Conservation (phyloP, 2,888 invertebrate species). For the Macrosiphum euphorbiae region DNA sequence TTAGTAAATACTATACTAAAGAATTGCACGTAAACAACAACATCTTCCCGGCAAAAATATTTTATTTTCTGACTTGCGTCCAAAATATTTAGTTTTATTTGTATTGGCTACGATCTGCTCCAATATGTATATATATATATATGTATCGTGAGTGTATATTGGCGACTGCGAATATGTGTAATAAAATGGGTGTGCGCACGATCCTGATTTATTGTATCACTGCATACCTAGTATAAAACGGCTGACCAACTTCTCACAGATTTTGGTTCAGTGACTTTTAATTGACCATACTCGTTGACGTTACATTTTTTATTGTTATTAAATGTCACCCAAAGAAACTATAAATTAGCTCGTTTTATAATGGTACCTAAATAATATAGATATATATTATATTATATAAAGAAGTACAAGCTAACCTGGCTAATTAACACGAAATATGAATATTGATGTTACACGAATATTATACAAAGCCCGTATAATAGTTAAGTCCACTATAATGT, state of each 20-base stretch:
- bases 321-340: not conserved
- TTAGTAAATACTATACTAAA: constrained; percentile 15
- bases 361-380: not conserved
- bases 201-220: constrained; percentile 10
- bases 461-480: not conserved
- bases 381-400: not conserved
- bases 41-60: not conserved
- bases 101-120: not conserved
- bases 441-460: not conserved
- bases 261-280: not conserved
- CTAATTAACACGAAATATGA: not conserved
- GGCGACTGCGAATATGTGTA: not conserved
- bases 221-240: not conserved
- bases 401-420: not conserved
- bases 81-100: constrained; percentile 54
- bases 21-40: constrained; percentile 39
- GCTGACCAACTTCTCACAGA: not conserved
- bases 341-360: not conserved
- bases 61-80: constrained; percentile 36
- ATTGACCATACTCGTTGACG: not conserved
- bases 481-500: not conserved
- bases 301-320: not conserved
- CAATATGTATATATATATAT: not conserved
- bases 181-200: not conserved
- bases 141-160: not conserved